A percentile compares a stretch with the other conserved stretches of the same genome.
Conservation (phyloP, 2,888 invertebrate species). For the Orchesellides sinensis region DNA sequence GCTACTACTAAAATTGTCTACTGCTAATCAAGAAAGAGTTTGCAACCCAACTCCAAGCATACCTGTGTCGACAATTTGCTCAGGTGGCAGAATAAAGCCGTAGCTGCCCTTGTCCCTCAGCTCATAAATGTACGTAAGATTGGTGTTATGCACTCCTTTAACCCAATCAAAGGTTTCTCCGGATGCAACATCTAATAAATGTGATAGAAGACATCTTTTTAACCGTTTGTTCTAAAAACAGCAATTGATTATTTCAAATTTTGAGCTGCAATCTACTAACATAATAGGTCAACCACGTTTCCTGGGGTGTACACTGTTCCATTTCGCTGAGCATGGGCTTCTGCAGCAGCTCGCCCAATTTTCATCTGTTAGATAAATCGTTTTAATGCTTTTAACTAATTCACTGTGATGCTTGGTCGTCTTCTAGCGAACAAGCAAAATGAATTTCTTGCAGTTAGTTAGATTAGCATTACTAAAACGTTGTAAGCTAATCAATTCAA, state of each 20-base stretch:
- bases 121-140: conserved; percentile 65
- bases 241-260: neutral
- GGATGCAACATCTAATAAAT: conserved; percentile 67
- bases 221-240: neutral
- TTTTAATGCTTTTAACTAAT: too few relatives aligned
- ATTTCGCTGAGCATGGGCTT: conserved; percentile 61
- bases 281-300: conserved; percentile 71
- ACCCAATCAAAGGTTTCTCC: conserved; percentile 71
- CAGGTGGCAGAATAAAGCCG: conserved; percentile 65
- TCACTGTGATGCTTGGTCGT: too few relatives aligned
- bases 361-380: conserved; percentile 54
- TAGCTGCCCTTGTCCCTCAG: conserved; percentile 60
- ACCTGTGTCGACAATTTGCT: conserved; percentile 65
- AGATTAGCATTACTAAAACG: too few relatives aligned
- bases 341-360: conserved; percentile 68
- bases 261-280: conserved; percentile 51
- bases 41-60: neutral
- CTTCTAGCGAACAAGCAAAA: too few relatives aligned
- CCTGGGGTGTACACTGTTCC: conserved; percentile 67
- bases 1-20: too few relatives aligned
- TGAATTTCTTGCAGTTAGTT: too few relatives aligned
- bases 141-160: conserved; percentile 67
- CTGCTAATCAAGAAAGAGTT: too few relatives aligned
- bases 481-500: too few relatives aligned
- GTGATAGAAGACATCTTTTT: too few relatives aligned